Base-by-base conservation (phyloP, 2,888 invertebrate genomes). In the Pammene aurita region DNA sequence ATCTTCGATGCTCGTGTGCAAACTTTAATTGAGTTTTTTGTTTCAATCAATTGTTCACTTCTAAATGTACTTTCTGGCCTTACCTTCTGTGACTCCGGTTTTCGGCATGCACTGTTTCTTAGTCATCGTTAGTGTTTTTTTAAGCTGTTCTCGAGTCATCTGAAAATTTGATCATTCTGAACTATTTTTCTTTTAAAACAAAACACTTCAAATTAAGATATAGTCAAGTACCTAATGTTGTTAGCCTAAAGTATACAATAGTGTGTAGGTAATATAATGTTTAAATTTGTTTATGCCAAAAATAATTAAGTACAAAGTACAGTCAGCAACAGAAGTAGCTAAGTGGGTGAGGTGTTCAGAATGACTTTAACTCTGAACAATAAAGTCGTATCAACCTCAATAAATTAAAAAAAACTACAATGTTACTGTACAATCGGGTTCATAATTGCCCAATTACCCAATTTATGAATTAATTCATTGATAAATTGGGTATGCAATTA, bases 101-200 rank as follows among this genome's bases (percentile, higher is more conserved):
- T 95, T 95, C 11, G 94, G 92, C 74, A 93, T 82, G 72, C 95
- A 95, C 35, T 94, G 92, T 61, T 94, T 94, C 65, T 95, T 91
- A 79, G 95, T 89, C 10, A 94, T 76, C 58, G 89, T 92, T 66
- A 93, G 88, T 0, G 95, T 93, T 52, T 94, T 93, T 75, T 93
- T 93, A 77, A 95, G 83, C 80, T 95, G 95, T 1, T 92, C 93
- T 71, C 87, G 78, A 5, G 87, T 80, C 89, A 90, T 88, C 90
- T 90, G 71, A 4, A 75, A 72, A 62, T 64, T 10, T 5, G 44
- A 38, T 48, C 13, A n/a, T 61, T 63, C n/a, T 34, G 62, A 58
- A 60, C 9, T 18, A 56, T 64, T 67, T 58, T 64, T 68, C 66
- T 60, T 66, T 65, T 48, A 46, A 57, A 16, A 61, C 35, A 7